These are phyloP conservation scores for Apostichopus californicus DNA, from an alignment of 35 echinoderm and acorn worm genomes.

Conservation along the genomic window DNA sequence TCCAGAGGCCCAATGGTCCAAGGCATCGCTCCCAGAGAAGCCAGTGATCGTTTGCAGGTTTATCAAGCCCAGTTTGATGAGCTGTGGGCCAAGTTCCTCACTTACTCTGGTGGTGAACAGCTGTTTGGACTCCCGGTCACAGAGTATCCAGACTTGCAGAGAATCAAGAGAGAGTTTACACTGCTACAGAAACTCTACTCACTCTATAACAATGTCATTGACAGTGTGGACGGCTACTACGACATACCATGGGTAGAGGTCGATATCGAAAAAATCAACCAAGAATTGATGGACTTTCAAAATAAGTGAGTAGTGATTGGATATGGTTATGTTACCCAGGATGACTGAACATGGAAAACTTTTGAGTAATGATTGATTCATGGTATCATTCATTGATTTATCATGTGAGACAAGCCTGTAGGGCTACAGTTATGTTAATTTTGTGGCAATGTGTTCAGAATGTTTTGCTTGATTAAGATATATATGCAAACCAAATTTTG, in stretches of 20 bases:
- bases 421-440: too few relatives aligned
- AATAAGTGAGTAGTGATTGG: slow-evolving; percentile 74
- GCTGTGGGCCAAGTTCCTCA: slow-evolving; percentile 85
- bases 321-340: too few relatives aligned
- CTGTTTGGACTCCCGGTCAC: slow-evolving; percentile 93
- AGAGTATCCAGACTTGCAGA: slow-evolving; percentile 93
- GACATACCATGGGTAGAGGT: slow-evolving; percentile 99
- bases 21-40: slow-evolving; percentile 86
- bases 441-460: too few relatives aligned
- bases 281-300: slow-evolving; percentile 92
- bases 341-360: too few relatives aligned
- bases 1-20: slow-evolving; percentile 94
- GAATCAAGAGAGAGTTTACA: slow-evolving; percentile 92
- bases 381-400: too few relatives aligned
- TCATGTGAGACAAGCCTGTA: too few relatives aligned
- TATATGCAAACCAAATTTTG: too few relatives aligned
- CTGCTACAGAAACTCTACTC: slow-evolving; percentile 96
- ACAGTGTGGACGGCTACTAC: slow-evolving; percentile 98
- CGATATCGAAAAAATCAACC: slow-evolving; percentile 98
- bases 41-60: slow-evolving; percentile 88
- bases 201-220: slow-evolving; percentile 94
- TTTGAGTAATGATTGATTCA: too few relatives aligned
- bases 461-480: too few relatives aligned
- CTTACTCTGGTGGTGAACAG: slow-evolving; percentile 97
- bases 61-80: slow-evolving; percentile 97